phyloP scores from a whole-genome alignment of 2,888 invertebrate species.

The Melanostoma scalare region DNA sequence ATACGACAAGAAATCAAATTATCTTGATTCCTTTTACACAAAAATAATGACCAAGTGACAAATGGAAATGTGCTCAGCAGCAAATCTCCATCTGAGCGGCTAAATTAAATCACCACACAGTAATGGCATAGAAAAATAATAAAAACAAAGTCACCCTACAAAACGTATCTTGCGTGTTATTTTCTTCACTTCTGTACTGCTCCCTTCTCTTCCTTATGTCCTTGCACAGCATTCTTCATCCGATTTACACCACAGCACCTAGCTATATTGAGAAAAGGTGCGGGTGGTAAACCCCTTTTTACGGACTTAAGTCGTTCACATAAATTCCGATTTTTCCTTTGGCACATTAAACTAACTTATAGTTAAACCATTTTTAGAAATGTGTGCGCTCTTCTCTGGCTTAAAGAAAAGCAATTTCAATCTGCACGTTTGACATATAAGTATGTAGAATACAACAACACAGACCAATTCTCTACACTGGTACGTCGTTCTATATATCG shows the following conservation, averaged over 20 bases:
- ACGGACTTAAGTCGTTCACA: constrained; percentile 51
- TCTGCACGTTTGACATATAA: constrained; percentile 6
- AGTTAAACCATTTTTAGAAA: constrained; percentile 13
- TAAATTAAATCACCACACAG: constrained; percentile 68
- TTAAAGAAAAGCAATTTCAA: constrained; percentile 13
- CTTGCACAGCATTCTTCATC: constrained; percentile 27
- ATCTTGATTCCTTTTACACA: constrained; percentile 61
- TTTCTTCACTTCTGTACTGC: neutral
- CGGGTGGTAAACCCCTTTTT: constrained; percentile 48
- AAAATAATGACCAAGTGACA: constrained; percentile 68
- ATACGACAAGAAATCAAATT: constrained; percentile 57
- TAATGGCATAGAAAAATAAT: constrained; percentile 44
- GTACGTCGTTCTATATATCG: neutral
- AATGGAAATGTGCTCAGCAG: constrained; percentile 62
- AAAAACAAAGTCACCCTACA: constrained; percentile 34
- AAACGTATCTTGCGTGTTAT: constrained; percentile 21
- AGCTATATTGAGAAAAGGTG: neutral
- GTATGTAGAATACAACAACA: too few species aligned
- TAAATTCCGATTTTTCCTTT: constrained; percentile 39
- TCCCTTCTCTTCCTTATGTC: constrained; percentile 10
- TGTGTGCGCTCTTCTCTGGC: constrained; percentile 12
- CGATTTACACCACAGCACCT: constrained; percentile 3
- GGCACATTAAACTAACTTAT: constrained; percentile 52
- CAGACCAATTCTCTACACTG: neutral
- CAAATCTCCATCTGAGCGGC: constrained; percentile 63